phyloP scores from a whole-genome alignment of 2,113 vertebrate genomes.

The Arvicanthis niloticus region DNA sequence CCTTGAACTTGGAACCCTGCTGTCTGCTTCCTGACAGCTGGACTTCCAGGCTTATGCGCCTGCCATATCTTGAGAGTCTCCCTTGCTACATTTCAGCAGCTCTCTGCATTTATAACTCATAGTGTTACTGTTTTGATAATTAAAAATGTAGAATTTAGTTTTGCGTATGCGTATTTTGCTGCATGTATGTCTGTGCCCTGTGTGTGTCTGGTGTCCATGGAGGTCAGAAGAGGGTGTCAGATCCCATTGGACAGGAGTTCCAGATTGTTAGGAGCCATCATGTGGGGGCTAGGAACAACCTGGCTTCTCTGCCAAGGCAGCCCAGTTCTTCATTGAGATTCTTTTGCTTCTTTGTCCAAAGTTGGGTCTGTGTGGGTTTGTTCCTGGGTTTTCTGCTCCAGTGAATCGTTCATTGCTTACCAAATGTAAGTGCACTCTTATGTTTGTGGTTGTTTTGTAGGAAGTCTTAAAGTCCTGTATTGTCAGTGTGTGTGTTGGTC shows the following conservation, averaged over 20 bases:
- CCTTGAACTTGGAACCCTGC: not conserved
- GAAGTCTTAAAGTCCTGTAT: not conserved
- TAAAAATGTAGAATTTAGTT: not conserved
- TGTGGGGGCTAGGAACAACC: not conserved
- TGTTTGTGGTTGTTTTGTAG: not conserved
- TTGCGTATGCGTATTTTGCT: not conserved
- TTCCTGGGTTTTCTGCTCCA: not conserved
- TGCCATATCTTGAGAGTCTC: not conserved
- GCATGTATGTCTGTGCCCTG: not conserved
- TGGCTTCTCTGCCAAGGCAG: not conserved
- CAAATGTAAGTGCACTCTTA: not conserved
- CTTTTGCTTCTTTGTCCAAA: not conserved
- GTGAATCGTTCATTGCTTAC: not conserved
- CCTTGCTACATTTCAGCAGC: not conserved
- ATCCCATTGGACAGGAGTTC: not conserved
- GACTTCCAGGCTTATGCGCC: not conserved
- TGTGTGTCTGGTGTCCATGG: not conserved
- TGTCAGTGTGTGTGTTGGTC: not conserved
- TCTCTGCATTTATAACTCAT: not conserved
- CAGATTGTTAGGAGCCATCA: not conserved
- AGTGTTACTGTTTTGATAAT: not conserved
- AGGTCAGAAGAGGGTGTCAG: not conserved
- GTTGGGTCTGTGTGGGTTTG: not conserved
- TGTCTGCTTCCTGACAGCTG: not conserved
- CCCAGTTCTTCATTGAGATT: not conserved